Base-by-base conservation (phyloP, 2,888 invertebrate genomes). In the Linyphia triangularis region DNA sequence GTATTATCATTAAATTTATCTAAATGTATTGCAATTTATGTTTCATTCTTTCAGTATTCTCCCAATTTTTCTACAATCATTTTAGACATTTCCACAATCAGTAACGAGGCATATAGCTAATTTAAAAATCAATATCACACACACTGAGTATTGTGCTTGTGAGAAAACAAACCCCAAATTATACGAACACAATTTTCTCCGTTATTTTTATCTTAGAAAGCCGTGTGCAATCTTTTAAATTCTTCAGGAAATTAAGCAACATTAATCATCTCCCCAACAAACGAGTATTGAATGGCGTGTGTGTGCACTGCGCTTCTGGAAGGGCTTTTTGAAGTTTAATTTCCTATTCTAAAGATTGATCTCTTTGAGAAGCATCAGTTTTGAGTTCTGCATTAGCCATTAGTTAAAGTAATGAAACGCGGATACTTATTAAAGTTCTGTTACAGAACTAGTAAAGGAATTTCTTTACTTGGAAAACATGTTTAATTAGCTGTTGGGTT, bases 271-370 rank as follows among this genome's bases (percentile, higher is more conserved):
- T 77, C 6, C 22, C 33, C 57, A 59, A 33, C 77, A 77, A 77
- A 77, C 26, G 40, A 40, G 77, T 2, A 75, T n/a, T 40, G 43
- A 63, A 77, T 77, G 77, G 63, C 37, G 9, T 51, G 51, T 51
- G 51, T 51, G n/a, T 51, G 51, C 16, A 16, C 51, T n/a, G n/a
- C 13, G n/a, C 51, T 9, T n/a, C 51, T 13, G n/a, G 51, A 51
- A 63, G 30, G 28, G 77, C 77, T 63, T 77, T 40, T 63, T 77
- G 77, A 43, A 63, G 61, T 77, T 77, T 77, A 77, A 77, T 77
- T 77, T 77, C 63, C 77, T 40, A 63, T 43, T 43, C 24, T 26
- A 26, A 77, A 43, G 63, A 77, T 77, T 37, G 77, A 63, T 65
- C 43, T 77, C 28, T 61, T 77, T 26, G 3, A 26, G 77, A 77